Evolutionary conservation across 2,797 vertebrate species (phyloP).

Genomic region (Betta splendens): DNA sequence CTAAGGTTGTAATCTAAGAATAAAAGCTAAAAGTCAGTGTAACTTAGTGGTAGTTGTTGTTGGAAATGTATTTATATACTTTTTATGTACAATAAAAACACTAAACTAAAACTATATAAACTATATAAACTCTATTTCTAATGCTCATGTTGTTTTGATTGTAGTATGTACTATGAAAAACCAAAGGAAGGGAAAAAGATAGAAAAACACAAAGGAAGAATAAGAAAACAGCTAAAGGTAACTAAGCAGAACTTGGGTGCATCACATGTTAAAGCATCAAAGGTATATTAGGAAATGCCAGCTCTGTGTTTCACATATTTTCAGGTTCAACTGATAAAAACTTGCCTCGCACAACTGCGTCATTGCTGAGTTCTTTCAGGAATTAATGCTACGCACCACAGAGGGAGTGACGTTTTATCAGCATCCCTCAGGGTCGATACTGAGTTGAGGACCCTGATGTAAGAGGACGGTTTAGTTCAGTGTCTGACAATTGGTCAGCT

Average conservation of each 20-base stretch:
- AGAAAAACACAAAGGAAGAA: too few species aligned
- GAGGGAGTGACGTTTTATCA: background rate
- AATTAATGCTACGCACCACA: background rate
- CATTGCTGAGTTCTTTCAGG: constrained; percentile 23
- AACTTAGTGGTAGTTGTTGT: too few species aligned
- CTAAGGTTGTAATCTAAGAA: background rate
- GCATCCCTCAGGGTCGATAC: background rate
- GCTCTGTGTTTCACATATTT: constrained; percentile 16
- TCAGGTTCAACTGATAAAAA: constrained; percentile 2
- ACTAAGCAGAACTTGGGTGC: too few species aligned
- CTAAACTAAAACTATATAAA: too few species aligned
- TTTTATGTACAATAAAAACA: background rate
- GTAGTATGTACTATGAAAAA: too few species aligned
- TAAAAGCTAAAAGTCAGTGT: background rate
- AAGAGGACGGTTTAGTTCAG: background rate
- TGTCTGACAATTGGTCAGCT: background rate
- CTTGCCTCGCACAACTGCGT: constrained; percentile 7
- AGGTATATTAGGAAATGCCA: constrained; percentile 6
- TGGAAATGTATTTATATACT: background rate
- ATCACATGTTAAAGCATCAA: constrained; percentile 5
- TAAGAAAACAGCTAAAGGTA: too few species aligned
- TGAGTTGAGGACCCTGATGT: background rate
- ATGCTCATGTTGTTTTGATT: too few species aligned
- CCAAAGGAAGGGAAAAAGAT: too few species aligned
- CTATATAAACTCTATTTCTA: too few species aligned